Evolutionary conservation across 2,113 vertebrate species (phyloP).

Genomic region (Oryzias curvinotus): DNA sequence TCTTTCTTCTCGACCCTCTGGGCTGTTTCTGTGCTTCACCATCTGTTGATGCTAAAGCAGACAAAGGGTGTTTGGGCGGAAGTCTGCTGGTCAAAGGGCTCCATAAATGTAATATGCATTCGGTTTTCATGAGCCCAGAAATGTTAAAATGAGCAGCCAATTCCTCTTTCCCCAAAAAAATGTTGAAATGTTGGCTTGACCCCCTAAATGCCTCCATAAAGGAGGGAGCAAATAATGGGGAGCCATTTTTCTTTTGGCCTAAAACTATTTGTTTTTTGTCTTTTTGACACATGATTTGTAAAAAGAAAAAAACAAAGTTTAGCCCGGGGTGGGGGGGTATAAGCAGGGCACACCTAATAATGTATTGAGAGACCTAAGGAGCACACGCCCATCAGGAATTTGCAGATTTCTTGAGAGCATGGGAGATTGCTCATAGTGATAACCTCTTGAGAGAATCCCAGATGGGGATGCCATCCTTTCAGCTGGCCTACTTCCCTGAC

Average conservation of each 20-base stretch:
- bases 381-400: conserved; percentile 26
- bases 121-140: conserved; percentile 4
- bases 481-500: conserved; percentile 63
- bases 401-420: conserved; percentile 19
- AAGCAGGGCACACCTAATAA: conserved; percentile 34
- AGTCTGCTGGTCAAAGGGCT: conserved; percentile 5
- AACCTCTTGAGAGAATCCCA: conserved; percentile 57
- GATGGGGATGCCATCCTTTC: conserved; percentile 60
- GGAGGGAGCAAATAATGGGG: conserved; percentile 1
- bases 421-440: conserved; percentile 35
- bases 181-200: conserved; percentile 16
- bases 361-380: conserved; percentile 23
- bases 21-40: neutral
- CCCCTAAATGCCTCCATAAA: conserved; percentile 20
- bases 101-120: conserved; percentile 14
- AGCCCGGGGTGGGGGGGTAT: conserved; percentile 25
- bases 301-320: conserved; percentile 19
- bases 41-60: conserved; percentile 22
- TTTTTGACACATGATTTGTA: conserved; percentile 33
- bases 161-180: conserved; percentile 10
- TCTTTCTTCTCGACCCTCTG: no score
- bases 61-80: conserved; percentile 15
- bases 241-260: neutral
- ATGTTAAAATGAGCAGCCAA: conserved; percentile 1
- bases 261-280: conserved; percentile 13